Conservation (phyloP, 2,797 vertebrate genomes). For the Diceros bicornis region DNA sequence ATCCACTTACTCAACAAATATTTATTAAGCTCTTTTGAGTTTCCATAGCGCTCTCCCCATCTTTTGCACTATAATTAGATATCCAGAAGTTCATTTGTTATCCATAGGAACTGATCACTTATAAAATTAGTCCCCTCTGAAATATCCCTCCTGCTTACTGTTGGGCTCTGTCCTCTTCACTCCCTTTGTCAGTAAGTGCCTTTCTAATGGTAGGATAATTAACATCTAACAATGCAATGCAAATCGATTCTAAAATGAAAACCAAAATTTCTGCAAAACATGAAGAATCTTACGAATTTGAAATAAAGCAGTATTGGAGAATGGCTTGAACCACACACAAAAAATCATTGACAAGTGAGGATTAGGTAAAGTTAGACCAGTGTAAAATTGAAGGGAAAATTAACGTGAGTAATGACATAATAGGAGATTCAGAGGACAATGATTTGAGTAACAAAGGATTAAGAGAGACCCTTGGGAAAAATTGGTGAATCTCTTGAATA, state of each 20-base stretch:
- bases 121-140: conserved; percentile 25
- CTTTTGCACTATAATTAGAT: conserved; percentile 24
- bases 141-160: background rate
- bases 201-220: conserved; percentile 51
- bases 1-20: background rate
- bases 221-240: background rate
- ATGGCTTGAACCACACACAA: conserved; percentile 25
- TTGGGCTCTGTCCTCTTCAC: background rate
- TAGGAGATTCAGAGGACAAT: conserved; percentile 31
- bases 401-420: conserved; percentile 15
- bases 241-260: conserved; percentile 60
- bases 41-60: background rate
- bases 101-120: background rate
- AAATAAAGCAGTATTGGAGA: conserved; percentile 51
- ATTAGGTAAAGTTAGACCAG: conserved; percentile 32
- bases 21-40: conserved; percentile 44
- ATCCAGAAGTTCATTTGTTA: conserved; percentile 21
- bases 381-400: conserved; percentile 58
- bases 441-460: conserved; percentile 65
- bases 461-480: conserved; percentile 23
- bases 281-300: conserved; percentile 59
- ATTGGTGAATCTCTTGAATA: conserved; percentile 59
- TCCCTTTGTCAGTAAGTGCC: background rate
- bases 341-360: conserved; percentile 27
- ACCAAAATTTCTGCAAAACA: background rate